These are phyloP conservation scores for Phasianus colchicus DNA, from an alignment of 2,113 vertebrate genomes.

Conservation along the genomic window DNA sequence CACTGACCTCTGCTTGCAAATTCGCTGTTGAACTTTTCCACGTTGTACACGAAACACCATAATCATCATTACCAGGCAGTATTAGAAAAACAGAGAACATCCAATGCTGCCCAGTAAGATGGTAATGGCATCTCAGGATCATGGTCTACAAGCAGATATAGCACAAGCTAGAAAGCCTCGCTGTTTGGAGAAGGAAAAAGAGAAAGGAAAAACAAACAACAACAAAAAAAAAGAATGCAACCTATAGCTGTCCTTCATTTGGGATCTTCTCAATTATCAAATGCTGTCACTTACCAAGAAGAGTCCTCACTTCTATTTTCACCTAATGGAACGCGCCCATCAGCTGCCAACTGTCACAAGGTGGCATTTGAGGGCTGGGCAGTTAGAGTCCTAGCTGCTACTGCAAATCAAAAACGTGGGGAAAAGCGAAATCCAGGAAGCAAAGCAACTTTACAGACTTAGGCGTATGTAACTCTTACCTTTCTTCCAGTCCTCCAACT, in stretches of 20 bases:
- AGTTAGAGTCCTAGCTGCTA: background rate
- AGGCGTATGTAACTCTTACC: background rate
- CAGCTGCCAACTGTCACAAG: background rate
- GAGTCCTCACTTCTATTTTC: background rate
- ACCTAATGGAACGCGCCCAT: background rate
- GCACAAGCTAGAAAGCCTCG: background rate
- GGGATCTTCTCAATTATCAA: background rate
- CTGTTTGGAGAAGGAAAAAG: background rate
- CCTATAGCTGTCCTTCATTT: background rate
- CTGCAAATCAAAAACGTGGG: background rate
- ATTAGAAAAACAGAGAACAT: constrained; percentile 94
- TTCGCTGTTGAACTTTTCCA: background rate
- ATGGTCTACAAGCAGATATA: background rate
- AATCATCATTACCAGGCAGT: constrained; percentile 99
- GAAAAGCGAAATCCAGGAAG: background rate
- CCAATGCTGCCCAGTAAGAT: constrained; percentile 99
- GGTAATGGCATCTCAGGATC: constrained; percentile 83
- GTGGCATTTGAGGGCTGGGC: background rate
- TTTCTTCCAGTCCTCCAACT: background rate
- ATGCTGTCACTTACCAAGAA: background rate
- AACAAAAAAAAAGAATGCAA: background rate
- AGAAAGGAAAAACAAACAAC: background rate
- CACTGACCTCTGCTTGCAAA: background rate
- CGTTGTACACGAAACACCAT: constrained; percentile 82
- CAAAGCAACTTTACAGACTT: rapidly evolving